Evolutionary conservation across 2,888 invertebrate genomes (phyloP).

Genomic region (Lathronympha strigana): DNA sequence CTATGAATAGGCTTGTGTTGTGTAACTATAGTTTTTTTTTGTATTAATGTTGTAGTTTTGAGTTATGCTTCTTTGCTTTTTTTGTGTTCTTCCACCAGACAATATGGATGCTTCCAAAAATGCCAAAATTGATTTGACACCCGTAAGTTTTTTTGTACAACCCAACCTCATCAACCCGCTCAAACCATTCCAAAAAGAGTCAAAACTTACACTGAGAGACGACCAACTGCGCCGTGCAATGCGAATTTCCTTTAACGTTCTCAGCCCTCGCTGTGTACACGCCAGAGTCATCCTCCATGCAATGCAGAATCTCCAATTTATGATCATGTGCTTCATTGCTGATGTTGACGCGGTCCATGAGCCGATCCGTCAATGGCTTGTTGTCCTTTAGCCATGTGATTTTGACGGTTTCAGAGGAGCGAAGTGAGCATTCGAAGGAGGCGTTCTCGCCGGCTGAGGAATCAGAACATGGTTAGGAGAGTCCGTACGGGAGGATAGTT

Average conservation of each 20-base stretch:
- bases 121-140: neutral
- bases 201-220: conserved; percentile 91
- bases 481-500: conserved; percentile 61
- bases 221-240: conserved; percentile 94
- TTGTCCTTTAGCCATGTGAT: conserved; percentile 96
- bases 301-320: conserved; percentile 90
- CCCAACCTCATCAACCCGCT: conserved; percentile 39
- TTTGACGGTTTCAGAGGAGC: conserved; percentile 84
- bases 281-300: conserved; percentile 91
- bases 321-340: conserved; percentile 84
- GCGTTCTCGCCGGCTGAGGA: conserved; percentile 92
- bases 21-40: too few relatives aligned
- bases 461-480: conserved; percentile 64
- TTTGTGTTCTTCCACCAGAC: too few relatives aligned
- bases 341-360: conserved; percentile 89
- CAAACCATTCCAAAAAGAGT: conserved; percentile 41
- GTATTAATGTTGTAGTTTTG: too few relatives aligned
- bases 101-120: too few relatives aligned
- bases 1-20: too few relatives aligned
- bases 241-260: conserved; percentile 90
- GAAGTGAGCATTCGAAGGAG: conserved; percentile 90
- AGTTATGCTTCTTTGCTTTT: too few relatives aligned
- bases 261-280: conserved; percentile 95
- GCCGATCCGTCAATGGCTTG: conserved; percentile 89
- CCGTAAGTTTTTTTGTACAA: neutral